Conservation (phyloP, 1,140 invertebrate genomes). For the Octopus sinensis region DNA sequence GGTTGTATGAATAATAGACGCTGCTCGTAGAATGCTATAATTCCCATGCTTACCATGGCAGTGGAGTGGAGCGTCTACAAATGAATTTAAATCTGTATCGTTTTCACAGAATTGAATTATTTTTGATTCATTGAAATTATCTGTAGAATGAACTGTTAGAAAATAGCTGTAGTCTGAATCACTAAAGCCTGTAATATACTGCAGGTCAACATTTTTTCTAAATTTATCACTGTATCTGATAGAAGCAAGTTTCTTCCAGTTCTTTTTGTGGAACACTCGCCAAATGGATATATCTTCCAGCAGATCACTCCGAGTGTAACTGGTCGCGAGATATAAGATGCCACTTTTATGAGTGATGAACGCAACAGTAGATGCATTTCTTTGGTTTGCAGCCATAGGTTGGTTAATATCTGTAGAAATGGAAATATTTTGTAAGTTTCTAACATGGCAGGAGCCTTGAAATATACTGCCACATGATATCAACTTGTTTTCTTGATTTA, state of each 20-base stretch:
- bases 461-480: conserved; percentile 89
- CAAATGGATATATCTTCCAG: neutral
- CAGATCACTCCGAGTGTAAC: conserved; percentile 31
- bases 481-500: conserved; percentile 85
- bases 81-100: conserved; percentile 84
- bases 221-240: neutral
- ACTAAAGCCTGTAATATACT: conserved; percentile 92
- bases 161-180: conserved; percentile 95
- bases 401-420: conserved; percentile 76
- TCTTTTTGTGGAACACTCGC: neutral
- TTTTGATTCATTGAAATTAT: conserved; percentile 87
- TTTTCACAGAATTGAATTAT: conserved; percentile 91
- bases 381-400: conserved; percentile 91
- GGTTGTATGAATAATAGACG: conserved; percentile 78
- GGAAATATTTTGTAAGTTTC: conserved; percentile 84
- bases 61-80: conserved; percentile 93
- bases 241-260: neutral
- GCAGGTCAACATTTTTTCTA: conserved; percentile 59
- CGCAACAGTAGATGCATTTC: conserved; percentile 88
- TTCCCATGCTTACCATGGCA: conserved; percentile 71
- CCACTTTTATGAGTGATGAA: conserved; percentile 72
- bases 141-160: conserved; percentile 81
- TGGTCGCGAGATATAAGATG: conserved; percentile 42
- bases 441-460: conserved; percentile 81
- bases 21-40: conserved; percentile 90